A percentile compares a stretch with the other conserved stretches of the same genome.
These are phyloP conservation scores for Tetranychus truncatus DNA, from an alignment of 2,888 invertebrate species.

Conservation along the genomic window DNA sequence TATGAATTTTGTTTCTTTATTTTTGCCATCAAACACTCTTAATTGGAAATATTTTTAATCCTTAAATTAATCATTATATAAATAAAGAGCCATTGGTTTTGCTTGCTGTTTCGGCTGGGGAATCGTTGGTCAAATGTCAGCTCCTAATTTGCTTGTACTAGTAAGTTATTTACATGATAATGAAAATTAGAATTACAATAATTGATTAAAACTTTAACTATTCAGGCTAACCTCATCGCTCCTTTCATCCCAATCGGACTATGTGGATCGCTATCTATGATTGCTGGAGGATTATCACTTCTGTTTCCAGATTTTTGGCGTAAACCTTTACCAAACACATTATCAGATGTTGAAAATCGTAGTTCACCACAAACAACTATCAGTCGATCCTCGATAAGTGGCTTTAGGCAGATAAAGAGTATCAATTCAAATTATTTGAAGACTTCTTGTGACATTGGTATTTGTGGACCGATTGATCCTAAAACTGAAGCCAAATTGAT, in stretches of 20 bases:
- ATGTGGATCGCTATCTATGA: constrained; percentile 23
- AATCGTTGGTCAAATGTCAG: constrained; percentile 22
- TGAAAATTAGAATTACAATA: not conserved
- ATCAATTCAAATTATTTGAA: constrained; percentile 4
- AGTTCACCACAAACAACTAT: not conserved
- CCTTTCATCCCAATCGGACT: constrained; percentile 22
- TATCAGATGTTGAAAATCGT: constrained; percentile 23
- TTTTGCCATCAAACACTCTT: not conserved
- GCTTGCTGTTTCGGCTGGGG: constrained; percentile 25
- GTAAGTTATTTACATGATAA: constrained; percentile 14
- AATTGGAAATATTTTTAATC: not conserved
- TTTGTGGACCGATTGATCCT: not conserved
- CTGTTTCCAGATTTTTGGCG: constrained; percentile 23
- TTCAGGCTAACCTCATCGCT: constrained; percentile 20
- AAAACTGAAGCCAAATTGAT: not conserved
- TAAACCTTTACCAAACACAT: constrained; percentile 25
- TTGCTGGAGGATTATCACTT: constrained; percentile 23
- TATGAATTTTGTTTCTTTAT: not conserved
- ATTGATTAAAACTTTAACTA: not conserved
- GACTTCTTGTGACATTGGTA: not conserved
- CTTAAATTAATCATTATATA: not conserved
- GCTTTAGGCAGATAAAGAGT: not conserved
- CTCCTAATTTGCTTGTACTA: constrained; percentile 24
- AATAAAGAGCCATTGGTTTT: constrained; percentile 24
- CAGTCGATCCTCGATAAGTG: not conserved